Conservation (phyloP, 2,113 vertebrate species). For the Rhinoptilus africanus region DNA sequence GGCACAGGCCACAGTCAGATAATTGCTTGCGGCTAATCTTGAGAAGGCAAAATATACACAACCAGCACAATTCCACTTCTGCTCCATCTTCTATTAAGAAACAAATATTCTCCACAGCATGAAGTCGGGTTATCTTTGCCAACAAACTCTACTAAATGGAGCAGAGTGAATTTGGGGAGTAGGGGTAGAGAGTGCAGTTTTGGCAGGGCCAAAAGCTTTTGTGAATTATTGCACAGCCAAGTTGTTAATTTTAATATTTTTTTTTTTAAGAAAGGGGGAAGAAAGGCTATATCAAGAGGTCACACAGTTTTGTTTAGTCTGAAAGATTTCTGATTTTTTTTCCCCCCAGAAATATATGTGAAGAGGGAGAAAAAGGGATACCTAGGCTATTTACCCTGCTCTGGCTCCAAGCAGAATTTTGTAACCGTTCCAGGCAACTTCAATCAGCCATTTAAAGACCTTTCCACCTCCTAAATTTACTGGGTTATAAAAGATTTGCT, state of each 20-base stretch:
- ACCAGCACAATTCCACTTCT: conserved; percentile 45
- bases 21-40: conserved; percentile 63
- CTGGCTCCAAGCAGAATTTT: not conserved
- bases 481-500: not conserved
- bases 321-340: not conserved
- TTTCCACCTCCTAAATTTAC: conserved; percentile 1
- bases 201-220: not conserved
- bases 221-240: not conserved
- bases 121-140: conserved; percentile 3
- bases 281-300: not conserved
- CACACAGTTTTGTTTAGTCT: conserved; percentile 36
- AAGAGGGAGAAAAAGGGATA: not conserved
- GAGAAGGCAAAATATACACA: conserved; percentile 60
- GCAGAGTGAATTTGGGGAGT: not conserved
- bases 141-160: conserved; percentile 4
- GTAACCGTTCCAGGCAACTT: not conserved
- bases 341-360: not conserved
- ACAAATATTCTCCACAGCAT: conserved; percentile 49
- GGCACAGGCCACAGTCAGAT: conserved; percentile 54
- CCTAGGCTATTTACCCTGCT: not conserved
- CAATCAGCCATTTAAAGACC: conserved; percentile 12
- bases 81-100: conserved; percentile 49
- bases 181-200: not conserved
- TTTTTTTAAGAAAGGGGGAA: not conserved
- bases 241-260: not conserved